Evolutionary conservation across 2,797 vertebrate genomes (phyloP), one percentile per base, ranked within the genome.

Genomic region (Chaunax sp.): DNA sequence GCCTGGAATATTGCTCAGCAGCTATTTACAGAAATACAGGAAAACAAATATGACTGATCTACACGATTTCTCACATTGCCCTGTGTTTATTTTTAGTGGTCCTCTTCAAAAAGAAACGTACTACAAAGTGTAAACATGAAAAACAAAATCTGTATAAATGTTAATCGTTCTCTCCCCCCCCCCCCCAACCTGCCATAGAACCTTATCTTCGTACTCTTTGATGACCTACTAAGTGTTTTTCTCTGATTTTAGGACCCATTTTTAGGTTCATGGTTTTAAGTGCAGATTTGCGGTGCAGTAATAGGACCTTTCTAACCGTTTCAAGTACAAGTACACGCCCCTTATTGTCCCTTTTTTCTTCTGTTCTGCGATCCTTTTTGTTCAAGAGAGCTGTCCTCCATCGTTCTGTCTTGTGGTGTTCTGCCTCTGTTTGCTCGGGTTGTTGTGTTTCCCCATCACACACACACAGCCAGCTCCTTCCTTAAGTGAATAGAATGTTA

Each of bases 1-100:
- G 86, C 81, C 85, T 88, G 85, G 80, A 92, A 88, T 90, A 92
- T 92, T 92, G 90, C 88, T 91, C 86, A 85, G 86, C 90, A 87
- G 87, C 91, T 93, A 93, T 93, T 86, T 93, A 93, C 89, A 93
- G 80, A 91, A 84, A 87, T 86, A 90, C 84, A 87, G 89, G 88
- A 83, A 63, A 75, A 90, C 72, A 67, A 43, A 81, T 64, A 78
- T 63, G 79, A 88, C 75, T 80, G 87, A 84, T 87, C 87, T 90
- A 90, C 75, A 83, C 71, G 62, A 80, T 72, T 81, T 67, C 84
- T 90, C 87, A 84, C 91, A 90, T 86, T 84, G 86, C 83, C 87
- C 76, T 62, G 51, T 81, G 77, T 85, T 89, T 82, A 76, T 77
- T 88, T 87, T 91, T 90, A 94, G 93, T 93, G 93, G 93, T 94